phyloP scores from a whole-genome alignment of 2,888 invertebrate genomes.

The Nomada hirtipes region DNA sequence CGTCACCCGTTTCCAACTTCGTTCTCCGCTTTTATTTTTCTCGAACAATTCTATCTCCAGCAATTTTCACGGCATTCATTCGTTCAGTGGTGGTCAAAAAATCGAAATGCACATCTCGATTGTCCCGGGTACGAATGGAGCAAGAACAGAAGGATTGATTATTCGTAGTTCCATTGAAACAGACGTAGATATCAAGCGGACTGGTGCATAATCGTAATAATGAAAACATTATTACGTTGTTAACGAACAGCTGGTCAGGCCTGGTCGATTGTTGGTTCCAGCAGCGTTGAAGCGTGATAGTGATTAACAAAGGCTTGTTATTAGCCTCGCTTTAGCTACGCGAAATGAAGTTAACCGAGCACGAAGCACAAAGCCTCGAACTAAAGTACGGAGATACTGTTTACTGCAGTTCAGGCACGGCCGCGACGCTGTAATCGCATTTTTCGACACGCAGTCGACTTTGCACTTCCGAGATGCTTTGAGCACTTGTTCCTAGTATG shows the following conservation, averaged over 20 bases:
- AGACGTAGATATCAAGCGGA: neutral
- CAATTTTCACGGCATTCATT: neutral
- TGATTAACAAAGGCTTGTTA: conserved; percentile 38
- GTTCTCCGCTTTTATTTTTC: no score
- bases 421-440: conserved; percentile 11
- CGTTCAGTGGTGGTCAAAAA: no score
- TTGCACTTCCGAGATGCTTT: neutral
- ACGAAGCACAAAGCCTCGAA: conserved; percentile 3
- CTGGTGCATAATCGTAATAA: conserved; percentile 18
- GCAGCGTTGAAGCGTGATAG: conserved; percentile 13
- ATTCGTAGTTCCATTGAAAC: neutral
- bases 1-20: no score
- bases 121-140: neutral
- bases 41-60: no score
- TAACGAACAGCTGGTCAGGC: neutral
- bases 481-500: no score
- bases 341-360: conserved; percentile 37
- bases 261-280: conserved; percentile 6
- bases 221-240: conserved; percentile 16
- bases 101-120: no score
- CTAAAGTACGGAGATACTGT: conserved; percentile 14
- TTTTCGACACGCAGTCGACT: conserved; percentile 3
- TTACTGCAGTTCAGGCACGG: conserved; percentile 7
- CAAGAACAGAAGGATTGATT: neutral
- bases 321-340: conserved; percentile 29